Base-by-base conservation (phyloP, 2,888 invertebrate species). In the Zele albiditarsus region DNA sequence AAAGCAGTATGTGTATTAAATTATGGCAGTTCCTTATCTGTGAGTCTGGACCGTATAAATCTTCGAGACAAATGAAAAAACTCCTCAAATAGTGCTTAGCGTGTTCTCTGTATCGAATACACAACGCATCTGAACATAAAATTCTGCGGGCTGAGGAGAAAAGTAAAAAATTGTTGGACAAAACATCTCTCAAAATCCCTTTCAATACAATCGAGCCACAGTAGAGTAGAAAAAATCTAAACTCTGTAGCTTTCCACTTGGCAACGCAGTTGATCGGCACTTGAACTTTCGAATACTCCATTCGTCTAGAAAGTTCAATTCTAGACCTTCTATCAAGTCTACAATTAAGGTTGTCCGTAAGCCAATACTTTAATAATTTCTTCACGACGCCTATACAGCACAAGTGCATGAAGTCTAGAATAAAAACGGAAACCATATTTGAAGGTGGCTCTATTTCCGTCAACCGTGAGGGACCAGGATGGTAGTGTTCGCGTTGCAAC, bases 231-330 rank as follows among this genome's bases (percentile, higher is more conserved):
- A n/a, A n/a, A n/a, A n/a, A n/a, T n/a, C n/a, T n/a, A n/a, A n/a
- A n/a, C 68, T 79, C 76, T 10, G 76, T 79, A 16, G 75, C 79
- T 58, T 79, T 76, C 74, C 76, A 77, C 10, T 72, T 62, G 6
- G 23, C 16, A 4, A 75, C 60, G 25, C 53, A 33, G n/a, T 53
- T 14, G 0, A 74, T 27, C 4, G 78, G 42, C 42, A 42, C 74
- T 73, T 77, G 67, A 20, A 75, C 72, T 23, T 65, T 76, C n/a
- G 76, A 68, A 27, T 78, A 73, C 42, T 33, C 60, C 25, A 31
- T 46, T 46, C 20, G 46, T 70, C 20, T 27, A 28, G 46, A 49
- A 27, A 27, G 12, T 42, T 27, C 58, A 10, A 25, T 60, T 58
- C 14, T 49, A 38, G 14, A 31, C 23, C 28, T 67, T 12, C 16